phyloP scores from a whole-genome alignment of 2,888 invertebrate genomes.

The Pediacus dermestoides region DNA sequence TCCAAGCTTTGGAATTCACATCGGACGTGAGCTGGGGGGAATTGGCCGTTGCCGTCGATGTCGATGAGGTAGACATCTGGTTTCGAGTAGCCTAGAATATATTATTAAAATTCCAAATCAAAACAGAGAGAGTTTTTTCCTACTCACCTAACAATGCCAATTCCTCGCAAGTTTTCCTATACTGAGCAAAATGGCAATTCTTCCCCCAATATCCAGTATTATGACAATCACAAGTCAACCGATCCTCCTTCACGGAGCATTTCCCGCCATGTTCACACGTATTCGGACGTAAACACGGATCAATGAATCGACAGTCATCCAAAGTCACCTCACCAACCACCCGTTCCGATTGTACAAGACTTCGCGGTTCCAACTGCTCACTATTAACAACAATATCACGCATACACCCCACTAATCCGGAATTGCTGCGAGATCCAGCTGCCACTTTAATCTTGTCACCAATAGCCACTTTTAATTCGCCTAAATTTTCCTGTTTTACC shows the following conservation, averaged over 20 bases:
- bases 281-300: slow-evolving; percentile 84
- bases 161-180: slow-evolving; percentile 89
- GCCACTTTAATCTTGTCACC: slow-evolving; percentile 60
- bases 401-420: slow-evolving; percentile 88
- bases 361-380: slow-evolving; percentile 70
- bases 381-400: slow-evolving; percentile 83
- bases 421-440: slow-evolving; percentile 70
- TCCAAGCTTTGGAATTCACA: slow-evolving; percentile 88
- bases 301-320: slow-evolving; percentile 84
- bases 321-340: slow-evolving; percentile 86
- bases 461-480: slow-evolving; percentile 45
- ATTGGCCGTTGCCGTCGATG: slow-evolving; percentile 89
- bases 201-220: slow-evolving; percentile 89
- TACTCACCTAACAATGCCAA: slow-evolving; percentile 68
- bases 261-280: slow-evolving; percentile 91
- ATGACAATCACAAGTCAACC: slow-evolving; percentile 84
- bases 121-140: no score
- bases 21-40: slow-evolving; percentile 87
- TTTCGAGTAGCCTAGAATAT: slow-evolving; percentile 64
- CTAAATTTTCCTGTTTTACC: slow-evolving; percentile 59
- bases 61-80: slow-evolving; percentile 91
- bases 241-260: slow-evolving; percentile 84
- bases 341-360: slow-evolving; percentile 76
- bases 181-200: slow-evolving; percentile 91
- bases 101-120: slow-evolving; percentile 3